Conservation (phyloP, 2,113 vertebrate species). For the Tautogolabrus adspersus region DNA sequence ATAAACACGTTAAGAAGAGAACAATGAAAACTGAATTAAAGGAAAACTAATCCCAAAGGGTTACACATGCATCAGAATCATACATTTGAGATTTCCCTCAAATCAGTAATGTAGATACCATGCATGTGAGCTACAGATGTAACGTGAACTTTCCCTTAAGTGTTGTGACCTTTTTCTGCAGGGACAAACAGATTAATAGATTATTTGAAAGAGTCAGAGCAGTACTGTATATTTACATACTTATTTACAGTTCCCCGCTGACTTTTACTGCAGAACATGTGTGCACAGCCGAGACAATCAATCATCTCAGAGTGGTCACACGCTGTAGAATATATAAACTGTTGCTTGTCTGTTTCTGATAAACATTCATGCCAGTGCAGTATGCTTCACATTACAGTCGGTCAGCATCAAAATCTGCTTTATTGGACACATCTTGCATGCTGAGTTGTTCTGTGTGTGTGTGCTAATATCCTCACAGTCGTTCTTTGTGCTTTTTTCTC, state of each 20-base stretch:
- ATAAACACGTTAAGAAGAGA: neutral
- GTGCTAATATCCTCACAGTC: neutral
- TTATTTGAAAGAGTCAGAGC: neutral
- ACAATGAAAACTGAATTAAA: neutral
- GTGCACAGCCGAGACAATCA: slow-evolving; percentile 6
- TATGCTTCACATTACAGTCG: slow-evolving; percentile 27
- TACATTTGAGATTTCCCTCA: neutral
- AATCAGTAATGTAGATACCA: neutral
- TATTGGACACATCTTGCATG: slow-evolving; percentile 14
- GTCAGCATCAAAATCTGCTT: slow-evolving; percentile 9
- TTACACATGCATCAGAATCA: neutral
- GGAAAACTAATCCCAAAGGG: no score
- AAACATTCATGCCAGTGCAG: slow-evolving; percentile 8
- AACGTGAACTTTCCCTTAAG: neutral
- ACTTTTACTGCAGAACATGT: neutral
- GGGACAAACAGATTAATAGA: neutral
- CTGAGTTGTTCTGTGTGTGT: neutral
- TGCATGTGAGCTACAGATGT: neutral
- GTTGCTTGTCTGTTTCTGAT: slow-evolving; percentile 25
- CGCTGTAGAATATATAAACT: neutral
- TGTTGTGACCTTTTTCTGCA: neutral
- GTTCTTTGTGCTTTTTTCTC: slow-evolving; percentile 1
- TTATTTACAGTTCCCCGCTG: no score
- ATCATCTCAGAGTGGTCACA: slow-evolving; percentile 11
- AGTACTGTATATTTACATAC: neutral